A percentile compares a stretch with the other conserved stretches of the same genome.
These are phyloP conservation scores for Ceratina japonica DNA, from an alignment of 1,140 invertebrate species.

Conservation along the genomic window DNA sequence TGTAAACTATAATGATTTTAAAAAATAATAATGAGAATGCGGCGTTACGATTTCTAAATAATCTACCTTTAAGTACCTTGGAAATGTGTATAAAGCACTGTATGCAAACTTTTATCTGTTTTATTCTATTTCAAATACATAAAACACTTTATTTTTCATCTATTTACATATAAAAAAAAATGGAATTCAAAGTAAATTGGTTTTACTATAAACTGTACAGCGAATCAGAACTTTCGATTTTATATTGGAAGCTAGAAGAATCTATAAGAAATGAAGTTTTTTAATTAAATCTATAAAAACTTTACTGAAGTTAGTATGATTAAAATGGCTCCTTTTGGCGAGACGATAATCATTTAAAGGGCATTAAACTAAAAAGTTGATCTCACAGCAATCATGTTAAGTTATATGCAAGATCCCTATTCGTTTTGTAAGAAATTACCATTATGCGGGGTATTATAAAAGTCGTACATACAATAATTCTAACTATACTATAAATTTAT, in stretches of 20 bases:
- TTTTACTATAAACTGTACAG: constrained; percentile 15
- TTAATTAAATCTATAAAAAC: background rate
- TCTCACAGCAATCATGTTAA: background rate
- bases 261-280: background rate
- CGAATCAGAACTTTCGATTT: background rate
- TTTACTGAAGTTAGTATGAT: constrained; percentile 6
- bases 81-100: background rate
- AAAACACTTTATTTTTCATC: too few relatives aligned
- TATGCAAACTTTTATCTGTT: background rate
- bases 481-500: background rate
- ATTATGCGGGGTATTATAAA: constrained; percentile 9
- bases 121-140: too few relatives aligned
- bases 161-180: background rate
- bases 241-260: background rate
- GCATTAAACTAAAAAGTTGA: constrained; percentile 9
- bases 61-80: background rate
- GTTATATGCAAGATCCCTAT: constrained; percentile 18
- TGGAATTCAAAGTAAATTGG: background rate
- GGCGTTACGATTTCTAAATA: constrained; percentile 7
- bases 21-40: constrained; percentile 13
- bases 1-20: constrained; percentile 8
- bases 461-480: background rate
- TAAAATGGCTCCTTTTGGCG: constrained; percentile 16
- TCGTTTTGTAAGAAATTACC: background rate
- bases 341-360: background rate